Evolutionary conservation across 2,113 vertebrate species (phyloP).

Genomic region (Piprites chloris): DNA sequence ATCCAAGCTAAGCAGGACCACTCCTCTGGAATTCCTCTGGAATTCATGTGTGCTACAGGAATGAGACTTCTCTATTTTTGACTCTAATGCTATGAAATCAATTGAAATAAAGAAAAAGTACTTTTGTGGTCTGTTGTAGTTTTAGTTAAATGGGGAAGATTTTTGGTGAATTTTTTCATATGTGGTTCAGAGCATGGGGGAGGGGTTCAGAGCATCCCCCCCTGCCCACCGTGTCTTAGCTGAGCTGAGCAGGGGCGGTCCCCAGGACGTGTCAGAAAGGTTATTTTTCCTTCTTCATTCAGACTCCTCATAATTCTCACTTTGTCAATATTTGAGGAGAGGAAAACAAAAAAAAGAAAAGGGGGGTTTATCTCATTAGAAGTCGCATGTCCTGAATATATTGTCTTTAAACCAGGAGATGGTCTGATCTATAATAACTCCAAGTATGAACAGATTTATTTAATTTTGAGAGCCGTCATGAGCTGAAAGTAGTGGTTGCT

Average conservation of each 20-base stretch:
- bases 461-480: not conserved
- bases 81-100: not conserved
- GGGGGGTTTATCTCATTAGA: not conserved
- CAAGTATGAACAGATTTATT: not conserved
- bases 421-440: not conserved
- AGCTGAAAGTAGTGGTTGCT: not conserved
- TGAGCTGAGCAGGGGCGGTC: not conserved
- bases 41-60: not conserved
- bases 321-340: not conserved
- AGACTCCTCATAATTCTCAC: not conserved
- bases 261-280: not conserved
- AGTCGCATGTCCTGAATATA: not conserved
- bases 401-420: not conserved
- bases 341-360: not conserved
- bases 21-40: not conserved
- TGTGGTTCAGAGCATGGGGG: not conserved
- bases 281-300: not conserved
- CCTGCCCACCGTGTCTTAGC: not conserved
- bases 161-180: not conserved
- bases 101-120: not conserved
- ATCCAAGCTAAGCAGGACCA: not conserved
- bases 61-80: not conserved
- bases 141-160: not conserved
- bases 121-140: not conserved
- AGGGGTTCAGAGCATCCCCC: too few relatives aligned